Base-by-base conservation (phyloP, 30 jellyfish, hydroid and myxozoan species). In the Catostylus mosaicus region DNA sequence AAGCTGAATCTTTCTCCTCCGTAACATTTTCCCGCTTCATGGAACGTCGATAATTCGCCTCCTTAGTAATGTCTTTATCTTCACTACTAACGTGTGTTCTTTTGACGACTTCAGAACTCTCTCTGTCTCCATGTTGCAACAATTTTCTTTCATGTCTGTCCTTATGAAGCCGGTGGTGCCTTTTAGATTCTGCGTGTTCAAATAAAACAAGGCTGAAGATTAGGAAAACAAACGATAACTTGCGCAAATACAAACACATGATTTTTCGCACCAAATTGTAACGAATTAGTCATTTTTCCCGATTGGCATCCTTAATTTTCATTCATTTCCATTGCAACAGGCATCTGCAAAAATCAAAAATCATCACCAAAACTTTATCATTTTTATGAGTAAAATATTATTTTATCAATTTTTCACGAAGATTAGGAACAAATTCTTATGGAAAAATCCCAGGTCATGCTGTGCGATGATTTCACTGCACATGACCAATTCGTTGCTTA, bases 381-480 rank as follows among this genome's bases (percentile, higher is more conserved):
- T 65, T 27, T 11, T 30, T 11, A 65, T 20, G 24, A 16, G 46
- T n/a, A 30, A 30, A 27, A 65, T 26, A 30, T 12, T 6, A n/a
- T 65, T 30, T 32, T 65, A 10, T 32, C 30, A 65, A 24, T 65
- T 1, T 65, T 65, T 16, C 51, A 30, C 19, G 23, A 37, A 69
- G 65, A 32, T 69, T 20, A 34, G 63, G 24, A 50, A 16, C 54
- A 50, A 50, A 6, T 50, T 50, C 20, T 50, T 27, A 50, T 29
- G 6, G 72, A 50, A 59, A 12, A 71, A 51, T 11, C 56, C 51
- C 38, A 35, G 75, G 90, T 63, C 65, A 38, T 30, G 12, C 3
- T 32, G 70, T 75, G 61, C 35, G 91, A 81, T 81, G 91, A 81
- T 51, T 81, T 81, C 84, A 81, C 75, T 81, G 91, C 91, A 57